phyloP scores from a whole-genome alignment of 2,797 vertebrate species.

The Sebastes kiyomatsui region DNA sequence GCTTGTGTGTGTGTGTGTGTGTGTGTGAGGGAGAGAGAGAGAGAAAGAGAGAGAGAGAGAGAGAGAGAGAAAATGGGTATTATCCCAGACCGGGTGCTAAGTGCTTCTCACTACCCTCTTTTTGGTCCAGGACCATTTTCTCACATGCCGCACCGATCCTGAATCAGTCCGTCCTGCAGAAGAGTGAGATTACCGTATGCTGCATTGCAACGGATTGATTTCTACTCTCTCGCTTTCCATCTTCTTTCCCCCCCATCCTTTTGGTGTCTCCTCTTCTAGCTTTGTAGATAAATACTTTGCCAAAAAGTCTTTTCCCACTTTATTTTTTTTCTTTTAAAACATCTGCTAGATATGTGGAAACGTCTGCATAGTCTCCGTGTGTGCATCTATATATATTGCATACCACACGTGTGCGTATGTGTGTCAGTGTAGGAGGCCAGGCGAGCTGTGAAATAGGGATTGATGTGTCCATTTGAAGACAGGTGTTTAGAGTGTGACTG shows the following conservation, averaged over 20 bases:
- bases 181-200: conserved; percentile 55
- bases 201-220: conserved; percentile 67
- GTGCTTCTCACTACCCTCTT: conserved; percentile 72
- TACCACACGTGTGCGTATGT: conserved; percentile 27
- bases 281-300: conserved; percentile 37
- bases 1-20: conserved; percentile 70
- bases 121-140: conserved; percentile 65
- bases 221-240: conserved; percentile 45
- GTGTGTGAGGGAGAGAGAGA: conserved; percentile 19
- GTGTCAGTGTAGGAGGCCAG: conserved; percentile 70
- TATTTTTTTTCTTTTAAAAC: conserved; percentile 4
- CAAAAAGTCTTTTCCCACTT: conserved; percentile 33
- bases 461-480: conserved; percentile 85
- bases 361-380: conserved; percentile 2
- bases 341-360: conserved; percentile 37
- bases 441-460: conserved; percentile 84
- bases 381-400: conserved; percentile 12
- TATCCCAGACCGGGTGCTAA: conserved; percentile 74
- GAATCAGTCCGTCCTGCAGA: conserved; percentile 59
- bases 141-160: conserved; percentile 54
- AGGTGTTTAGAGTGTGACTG: conserved; percentile 79
- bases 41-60: conserved; percentile 7
- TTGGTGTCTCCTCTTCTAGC: conserved; percentile 27
- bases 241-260: conserved; percentile 40
- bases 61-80: conserved; percentile 49